Evolutionary conservation across 1,140 invertebrate species (phyloP).

Genomic region (Caenorhabditis inopinata): DNA sequence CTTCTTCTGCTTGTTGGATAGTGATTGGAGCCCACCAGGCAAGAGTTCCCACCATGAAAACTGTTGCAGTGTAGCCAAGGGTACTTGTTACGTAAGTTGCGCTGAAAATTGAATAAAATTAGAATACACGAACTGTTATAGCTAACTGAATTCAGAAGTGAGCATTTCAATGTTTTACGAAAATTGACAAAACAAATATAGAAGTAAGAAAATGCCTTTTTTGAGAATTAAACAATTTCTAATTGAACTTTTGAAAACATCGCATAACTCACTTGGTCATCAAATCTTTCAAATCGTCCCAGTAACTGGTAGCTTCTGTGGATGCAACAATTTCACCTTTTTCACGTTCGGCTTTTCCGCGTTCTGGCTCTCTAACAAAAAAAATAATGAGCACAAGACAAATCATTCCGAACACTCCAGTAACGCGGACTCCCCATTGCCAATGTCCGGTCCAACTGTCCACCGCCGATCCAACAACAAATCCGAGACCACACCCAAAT

Average conservation of each 20-base stretch:
- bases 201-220: too few species aligned
- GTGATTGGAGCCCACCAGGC: constrained; percentile 43
- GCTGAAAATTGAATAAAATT: constrained; percentile 5
- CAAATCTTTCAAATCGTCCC: constrained; percentile 35
- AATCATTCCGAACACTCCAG: constrained; percentile 77
- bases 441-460: constrained; percentile 75
- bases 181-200: too few species aligned
- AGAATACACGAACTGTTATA: too few species aligned
- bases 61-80: constrained; percentile 38
- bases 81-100: constrained; percentile 9
- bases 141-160: too few species aligned
- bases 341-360: constrained; percentile 78
- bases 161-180: too few species aligned
- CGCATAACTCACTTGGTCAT: constrained; percentile 42
- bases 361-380: constrained; percentile 79
- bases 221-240: too few species aligned
- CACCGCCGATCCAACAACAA: constrained; percentile 85
- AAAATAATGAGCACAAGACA: constrained; percentile 81
- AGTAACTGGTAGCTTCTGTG: background rate
- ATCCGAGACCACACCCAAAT: constrained; percentile 88
- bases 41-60: constrained; percentile 43
- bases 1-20: constrained; percentile 25
- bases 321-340: constrained; percentile 12
- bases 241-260: too few species aligned
- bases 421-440: constrained; percentile 84